Conservation (phyloP, 2,113 vertebrate genomes). For the Columba janthina region DNA sequence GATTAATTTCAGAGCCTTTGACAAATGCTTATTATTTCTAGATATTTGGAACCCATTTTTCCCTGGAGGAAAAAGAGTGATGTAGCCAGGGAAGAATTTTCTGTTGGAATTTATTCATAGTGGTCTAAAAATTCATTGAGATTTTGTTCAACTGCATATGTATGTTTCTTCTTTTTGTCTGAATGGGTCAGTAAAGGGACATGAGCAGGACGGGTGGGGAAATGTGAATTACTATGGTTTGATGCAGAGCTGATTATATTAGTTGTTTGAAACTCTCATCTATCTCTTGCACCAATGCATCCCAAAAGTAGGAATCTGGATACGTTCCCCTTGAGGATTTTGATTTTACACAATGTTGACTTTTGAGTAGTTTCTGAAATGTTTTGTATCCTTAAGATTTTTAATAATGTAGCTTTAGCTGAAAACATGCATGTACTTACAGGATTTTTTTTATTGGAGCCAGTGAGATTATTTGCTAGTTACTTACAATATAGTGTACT, state of each 20-base stretch:
- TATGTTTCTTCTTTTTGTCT: not conserved
- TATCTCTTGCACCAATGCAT: not conserved
- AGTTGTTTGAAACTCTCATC: not conserved
- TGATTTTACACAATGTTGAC: not conserved
- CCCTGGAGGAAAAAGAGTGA: not conserved
- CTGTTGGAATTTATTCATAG: not conserved
- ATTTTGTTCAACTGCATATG: not conserved
- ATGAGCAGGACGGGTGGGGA: not conserved
- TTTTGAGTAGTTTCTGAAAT: not conserved
- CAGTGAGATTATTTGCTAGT: not conserved
- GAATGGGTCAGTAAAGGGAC: not conserved
- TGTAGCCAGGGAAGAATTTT: not conserved
- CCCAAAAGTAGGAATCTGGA: not conserved
- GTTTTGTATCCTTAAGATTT: not conserved
- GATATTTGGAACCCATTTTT: not conserved
- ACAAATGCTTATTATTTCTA: constrained; percentile 8
- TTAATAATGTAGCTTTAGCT: not conserved
- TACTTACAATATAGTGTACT: not conserved
- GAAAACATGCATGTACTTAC: not conserved
- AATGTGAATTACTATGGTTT: not conserved
- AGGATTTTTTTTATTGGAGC: not conserved
- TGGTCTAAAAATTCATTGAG: not conserved
- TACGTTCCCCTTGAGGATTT: not conserved
- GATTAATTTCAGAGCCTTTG: not conserved
- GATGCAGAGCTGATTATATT: not conserved